Evolutionary conservation across 2,888 invertebrate genomes (phyloP).

Genomic region (Philopedon plagiatum): DNA sequence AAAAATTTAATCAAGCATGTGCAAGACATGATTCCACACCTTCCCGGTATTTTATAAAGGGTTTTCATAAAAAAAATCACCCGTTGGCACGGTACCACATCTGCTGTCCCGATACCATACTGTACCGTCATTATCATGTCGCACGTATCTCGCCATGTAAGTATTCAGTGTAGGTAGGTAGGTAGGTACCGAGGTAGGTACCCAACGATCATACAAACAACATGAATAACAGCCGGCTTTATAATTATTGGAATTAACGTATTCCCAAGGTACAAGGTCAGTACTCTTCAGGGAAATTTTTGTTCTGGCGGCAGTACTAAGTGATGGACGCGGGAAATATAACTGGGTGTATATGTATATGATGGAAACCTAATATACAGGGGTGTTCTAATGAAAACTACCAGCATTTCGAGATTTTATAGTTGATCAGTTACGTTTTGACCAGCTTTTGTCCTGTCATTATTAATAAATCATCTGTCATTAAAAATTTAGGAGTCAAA

Average conservation of each 20-base stretch:
- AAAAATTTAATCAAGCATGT: no score
- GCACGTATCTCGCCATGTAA: conserved; percentile 35
- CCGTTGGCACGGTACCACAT: background rate
- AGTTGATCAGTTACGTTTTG: no score
- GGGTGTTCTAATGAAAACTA: no score
- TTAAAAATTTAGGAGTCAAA: no score
- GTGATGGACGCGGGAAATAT: no score
- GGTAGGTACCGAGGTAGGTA: conserved; percentile 17
- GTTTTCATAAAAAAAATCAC: background rate
- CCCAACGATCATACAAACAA: conserved; percentile 31
- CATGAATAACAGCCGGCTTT: conserved; percentile 11
- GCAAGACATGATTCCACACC: background rate
- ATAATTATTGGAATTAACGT: conserved; percentile 45
- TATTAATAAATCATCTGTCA: no score
- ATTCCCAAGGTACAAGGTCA: conserved; percentile 43
- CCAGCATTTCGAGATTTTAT: no score
- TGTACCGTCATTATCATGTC: conserved; percentile 32
- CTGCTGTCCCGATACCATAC: no score
- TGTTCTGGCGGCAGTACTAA: background rate
- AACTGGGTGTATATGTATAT: no score
- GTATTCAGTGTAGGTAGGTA: conserved; percentile 26
- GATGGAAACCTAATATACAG: no score
- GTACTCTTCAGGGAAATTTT: conserved; percentile 38
- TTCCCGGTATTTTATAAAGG: background rate
- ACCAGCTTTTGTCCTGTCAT: no score